Evolutionary conservation across 2,888 invertebrate species (phyloP), one percentile per base, ranked within the genome.

Genomic region (Tuta absoluta): DNA sequence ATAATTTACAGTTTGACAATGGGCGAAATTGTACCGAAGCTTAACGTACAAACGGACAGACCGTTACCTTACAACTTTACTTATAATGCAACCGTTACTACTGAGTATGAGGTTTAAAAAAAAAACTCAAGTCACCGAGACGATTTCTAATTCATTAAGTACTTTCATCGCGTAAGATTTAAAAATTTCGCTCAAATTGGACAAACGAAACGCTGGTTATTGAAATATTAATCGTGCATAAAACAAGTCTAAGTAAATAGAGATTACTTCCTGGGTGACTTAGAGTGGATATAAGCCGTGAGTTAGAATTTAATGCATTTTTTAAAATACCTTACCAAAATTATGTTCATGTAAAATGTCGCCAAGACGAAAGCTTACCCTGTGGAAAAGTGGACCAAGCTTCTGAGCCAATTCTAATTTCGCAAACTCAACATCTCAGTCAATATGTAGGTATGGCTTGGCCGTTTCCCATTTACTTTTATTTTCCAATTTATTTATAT

Each of bases 91-190:
- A 45, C 45, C 45, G 45, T 45, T 45, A 45, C 1, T 45, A 17
- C n/a, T n/a, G 45, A 45, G 17, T 45, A 17, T 17, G 45, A 45
- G 10, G 45, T 45, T 45, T 45, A 45, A 45, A 45, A 45, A 33
- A 45, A 45, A 41, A 41, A 5, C 45, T 45, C 45, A 5, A 45
- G 45, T 45, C 45, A 45, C 17, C 45, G 45, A 45, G 5, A 8
- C 45, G 45, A 45, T 45, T 45, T 45, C 45, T 45, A 45, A 45
- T 45, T n/a, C 45, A 45, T 45, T 45, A n/a, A n/a, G n/a, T 37
- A 45, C 45, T 45, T 17, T 45, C 45, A 45, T 17, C 41, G 41
- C 45, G 45, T 45, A 45, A 45, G 45, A n/a, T 45, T 45, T 17
- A n/a, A 17, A 17, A 45, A 45, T 45, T 45, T 45, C 45, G 45